phyloP scores from a whole-genome alignment of 1,140 invertebrate genomes.

The Pseudobourletiella spinata region DNA sequence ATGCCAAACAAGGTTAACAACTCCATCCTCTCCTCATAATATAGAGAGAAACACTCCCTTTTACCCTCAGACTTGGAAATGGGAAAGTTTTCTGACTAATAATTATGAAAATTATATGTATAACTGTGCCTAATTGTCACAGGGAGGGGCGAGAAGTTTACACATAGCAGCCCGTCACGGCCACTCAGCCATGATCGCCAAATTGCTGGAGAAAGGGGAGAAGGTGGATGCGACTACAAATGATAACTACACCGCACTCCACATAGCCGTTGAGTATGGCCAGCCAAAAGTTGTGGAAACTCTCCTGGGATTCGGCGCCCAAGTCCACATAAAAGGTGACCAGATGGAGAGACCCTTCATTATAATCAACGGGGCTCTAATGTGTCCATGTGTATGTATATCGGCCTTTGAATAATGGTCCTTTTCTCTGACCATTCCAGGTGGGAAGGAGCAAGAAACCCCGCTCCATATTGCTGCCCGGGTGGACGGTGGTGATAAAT shows the following conservation, averaged over 20 bases:
- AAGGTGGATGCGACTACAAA: constrained; percentile 90
- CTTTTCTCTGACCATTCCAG: too few relatives aligned
- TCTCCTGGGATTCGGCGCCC: constrained; percentile 87
- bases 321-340: constrained; percentile 81
- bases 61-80: too few relatives aligned
- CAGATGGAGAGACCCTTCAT: too few relatives aligned
- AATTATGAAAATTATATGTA: too few relatives aligned
- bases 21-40: too few relatives aligned
- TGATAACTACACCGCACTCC: constrained; percentile 96
- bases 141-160: constrained; percentile 80
- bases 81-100: too few relatives aligned
- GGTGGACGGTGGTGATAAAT: constrained; percentile 86
- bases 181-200: constrained; percentile 94
- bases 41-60: too few relatives aligned
- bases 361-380: background rate
- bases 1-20: constrained; percentile 92
- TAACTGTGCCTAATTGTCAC: constrained; percentile 12
- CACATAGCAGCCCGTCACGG: constrained; percentile 87
- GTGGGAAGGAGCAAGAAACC: constrained; percentile 77
- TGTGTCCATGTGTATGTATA: too few relatives aligned
- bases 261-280: constrained; percentile 93
- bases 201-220: constrained; percentile 88
- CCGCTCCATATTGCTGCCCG: constrained; percentile 91
- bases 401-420: too few relatives aligned
- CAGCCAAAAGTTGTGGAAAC: constrained; percentile 95